Evolutionary conservation across 1,140 invertebrate species (phyloP).

Genomic region (Anadara kagoshimensis): DNA sequence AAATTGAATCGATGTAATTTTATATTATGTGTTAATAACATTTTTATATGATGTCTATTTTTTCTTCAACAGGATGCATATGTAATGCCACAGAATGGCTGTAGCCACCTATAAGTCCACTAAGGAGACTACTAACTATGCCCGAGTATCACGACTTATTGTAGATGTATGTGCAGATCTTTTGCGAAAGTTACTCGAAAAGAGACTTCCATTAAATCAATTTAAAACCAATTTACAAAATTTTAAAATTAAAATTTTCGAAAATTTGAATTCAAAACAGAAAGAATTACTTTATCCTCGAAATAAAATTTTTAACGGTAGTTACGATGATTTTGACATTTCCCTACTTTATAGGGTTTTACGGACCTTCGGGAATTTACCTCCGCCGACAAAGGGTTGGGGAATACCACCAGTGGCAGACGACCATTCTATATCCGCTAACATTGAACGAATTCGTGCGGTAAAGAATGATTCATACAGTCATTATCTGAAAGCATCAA

Average conservation of each 20-base stretch:
- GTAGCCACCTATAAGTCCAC: neutral
- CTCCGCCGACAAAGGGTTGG: conserved; percentile 6
- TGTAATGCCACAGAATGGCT: too few species aligned
- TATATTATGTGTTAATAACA: too few species aligned
- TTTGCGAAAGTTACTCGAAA: conserved; percentile 14
- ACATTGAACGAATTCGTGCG: conserved; percentile 12
- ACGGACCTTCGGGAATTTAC: conserved; percentile 2
- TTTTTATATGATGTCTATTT: too few species aligned
- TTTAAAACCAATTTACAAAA: conserved; percentile 1
- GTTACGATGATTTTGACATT: conserved; percentile 12
- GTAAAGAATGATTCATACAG: conserved; percentile 15
- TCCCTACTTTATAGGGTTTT: conserved; percentile 14
- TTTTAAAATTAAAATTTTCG: conserved; percentile 3
- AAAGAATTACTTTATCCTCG: conserved; percentile 4
- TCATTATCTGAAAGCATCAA: neutral
- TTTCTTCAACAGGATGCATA: too few species aligned
- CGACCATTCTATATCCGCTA: conserved; percentile 4
- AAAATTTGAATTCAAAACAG: conserved; percentile 6
- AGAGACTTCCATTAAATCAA: neutral
- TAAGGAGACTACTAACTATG: conserved; percentile 18
- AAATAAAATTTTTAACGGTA: neutral
- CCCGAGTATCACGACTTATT: conserved; percentile 7
- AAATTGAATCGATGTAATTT: too few species aligned
- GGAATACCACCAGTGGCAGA: conserved; percentile 2
- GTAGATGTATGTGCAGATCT: conserved; percentile 21